Evolutionary conservation across 2,797 vertebrate species (phyloP), one percentile per base, ranked within the genome.

Genomic region (Aldrovandia affinis): DNA sequence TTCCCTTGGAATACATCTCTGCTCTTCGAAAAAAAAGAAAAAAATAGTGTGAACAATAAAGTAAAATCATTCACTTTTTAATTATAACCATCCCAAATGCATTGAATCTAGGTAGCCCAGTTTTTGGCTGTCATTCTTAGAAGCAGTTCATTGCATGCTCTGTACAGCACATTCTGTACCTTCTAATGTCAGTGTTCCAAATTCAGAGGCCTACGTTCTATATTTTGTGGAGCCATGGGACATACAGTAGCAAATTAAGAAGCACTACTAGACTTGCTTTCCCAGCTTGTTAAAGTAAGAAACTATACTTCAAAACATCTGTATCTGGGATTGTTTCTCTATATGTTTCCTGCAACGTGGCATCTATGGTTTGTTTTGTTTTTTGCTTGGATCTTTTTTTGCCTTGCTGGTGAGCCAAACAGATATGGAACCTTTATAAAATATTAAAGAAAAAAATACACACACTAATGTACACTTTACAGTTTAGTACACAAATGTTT

Each of bases 31-130:
- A 25, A n/a, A 52, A 44, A n/a, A 36, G 6, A 59, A 30, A 8
- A 50, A 79, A 57, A 9, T 50, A 20, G 25, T 42, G 68, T 42
- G n/a, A 30, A 80, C 52, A 57, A 54, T 33, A 81, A 59, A 75
- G 42, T 22, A 25, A 83, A 78, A 83, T 78, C 20, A 55, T 33
- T 50, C 78, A 55, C 65, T 47, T 77, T 59, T 59, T 70, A 81
- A 81, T 81, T 57, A 36, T 78, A 85, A 78, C 8, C 61, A 44
- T 82, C 70, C 84, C 80, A 68, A 52, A 63, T 28, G 70, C 47
- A 85, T 82, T 85, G 81, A 61, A 85, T 85, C 55, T 85, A 85
- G 84, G 57, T 78, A 79, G 80, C 84, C 75, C 80, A 65, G 55
- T 63, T 85, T 68, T 68, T 52, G 84, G 55, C 70, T 85, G 70